These are phyloP conservation scores for Strix occidentalis DNA, from an alignment of 2,797 vertebrate genomes.

Conservation along the genomic window DNA sequence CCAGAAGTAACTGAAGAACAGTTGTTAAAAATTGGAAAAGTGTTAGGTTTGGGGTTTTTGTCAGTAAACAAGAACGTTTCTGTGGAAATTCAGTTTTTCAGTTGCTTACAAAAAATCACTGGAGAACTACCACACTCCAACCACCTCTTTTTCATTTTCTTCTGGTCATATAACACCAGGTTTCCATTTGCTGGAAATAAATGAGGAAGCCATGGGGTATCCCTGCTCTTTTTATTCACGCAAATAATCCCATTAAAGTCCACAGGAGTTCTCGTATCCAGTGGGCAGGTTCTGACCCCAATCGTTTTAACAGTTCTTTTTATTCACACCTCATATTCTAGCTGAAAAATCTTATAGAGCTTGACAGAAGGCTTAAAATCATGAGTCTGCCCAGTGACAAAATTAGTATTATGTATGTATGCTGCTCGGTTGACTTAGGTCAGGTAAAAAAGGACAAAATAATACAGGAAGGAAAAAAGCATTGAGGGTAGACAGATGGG, in stretches of 20 bases:
- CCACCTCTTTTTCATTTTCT: constrained; percentile 42
- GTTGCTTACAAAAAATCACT: neutral
- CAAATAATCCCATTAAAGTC: constrained; percentile 55
- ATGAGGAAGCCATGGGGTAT: constrained; percentile 40
- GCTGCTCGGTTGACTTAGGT: neutral
- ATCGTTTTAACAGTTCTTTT: constrained; percentile 64
- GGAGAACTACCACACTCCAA: neutral
- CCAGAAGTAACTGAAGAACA: neutral
- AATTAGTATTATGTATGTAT: neutral
- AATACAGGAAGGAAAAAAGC: neutral
- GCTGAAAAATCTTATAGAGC: neutral
- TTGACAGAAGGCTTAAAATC: constrained; percentile 43
- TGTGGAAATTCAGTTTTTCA: neutral
- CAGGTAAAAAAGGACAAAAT: neutral
- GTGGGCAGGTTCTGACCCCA: constrained; percentile 61
- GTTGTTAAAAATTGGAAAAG: neutral
- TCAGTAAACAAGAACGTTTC: neutral
- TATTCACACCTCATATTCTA: constrained; percentile 52
- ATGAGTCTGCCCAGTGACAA: accelerated
- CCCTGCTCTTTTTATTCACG: neutral
- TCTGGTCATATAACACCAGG: constrained; percentile 45
- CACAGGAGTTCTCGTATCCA: constrained; percentile 46
- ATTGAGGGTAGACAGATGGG: neutral
- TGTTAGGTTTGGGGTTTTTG: neutral
- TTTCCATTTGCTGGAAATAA: constrained; percentile 59